These are phyloP conservation scores for Eristalis intricaria DNA, from an alignment of 2,888 invertebrate species.

Conservation along the genomic window DNA sequence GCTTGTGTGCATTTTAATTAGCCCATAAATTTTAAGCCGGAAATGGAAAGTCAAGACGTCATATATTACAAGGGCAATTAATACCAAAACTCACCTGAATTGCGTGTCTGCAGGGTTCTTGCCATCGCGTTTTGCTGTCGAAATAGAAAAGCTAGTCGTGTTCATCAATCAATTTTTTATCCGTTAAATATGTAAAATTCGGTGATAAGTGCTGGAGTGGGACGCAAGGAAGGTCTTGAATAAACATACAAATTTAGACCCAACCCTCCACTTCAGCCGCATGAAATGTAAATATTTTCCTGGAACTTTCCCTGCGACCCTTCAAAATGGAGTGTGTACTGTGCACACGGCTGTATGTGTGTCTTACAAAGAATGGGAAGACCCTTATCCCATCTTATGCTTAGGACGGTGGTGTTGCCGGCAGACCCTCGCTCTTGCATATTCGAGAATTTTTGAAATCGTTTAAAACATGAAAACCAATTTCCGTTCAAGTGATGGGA, in stretches of 20 bases:
- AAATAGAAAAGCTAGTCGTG: no score
- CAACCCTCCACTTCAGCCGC: neutral
- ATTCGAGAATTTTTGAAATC: neutral
- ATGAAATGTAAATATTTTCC: neutral
- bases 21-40: no score
- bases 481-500: slow-evolving; percentile 54
- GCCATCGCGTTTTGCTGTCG: no score
- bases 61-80: no score
- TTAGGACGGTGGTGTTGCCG: neutral
- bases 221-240: neutral
- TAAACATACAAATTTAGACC: neutral
- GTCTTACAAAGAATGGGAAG: neutral
- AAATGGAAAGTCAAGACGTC: no score
- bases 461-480: slow-evolving; percentile 40
- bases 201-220: no score
- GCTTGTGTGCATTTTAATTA: no score
- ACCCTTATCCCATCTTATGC: neutral
- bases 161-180: no score
- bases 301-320: neutral
- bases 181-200: no score
- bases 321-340: neutral
- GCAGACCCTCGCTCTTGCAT: neutral
- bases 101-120: no score
- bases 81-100: no score
- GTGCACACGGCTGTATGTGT: neutral